A percentile compares a stretch with the other conserved stretches of the same genome.
Evolutionary conservation across 35 echinoderm and acorn worm genomes (phyloP).

Genomic region (Lytechinus pictus): DNA sequence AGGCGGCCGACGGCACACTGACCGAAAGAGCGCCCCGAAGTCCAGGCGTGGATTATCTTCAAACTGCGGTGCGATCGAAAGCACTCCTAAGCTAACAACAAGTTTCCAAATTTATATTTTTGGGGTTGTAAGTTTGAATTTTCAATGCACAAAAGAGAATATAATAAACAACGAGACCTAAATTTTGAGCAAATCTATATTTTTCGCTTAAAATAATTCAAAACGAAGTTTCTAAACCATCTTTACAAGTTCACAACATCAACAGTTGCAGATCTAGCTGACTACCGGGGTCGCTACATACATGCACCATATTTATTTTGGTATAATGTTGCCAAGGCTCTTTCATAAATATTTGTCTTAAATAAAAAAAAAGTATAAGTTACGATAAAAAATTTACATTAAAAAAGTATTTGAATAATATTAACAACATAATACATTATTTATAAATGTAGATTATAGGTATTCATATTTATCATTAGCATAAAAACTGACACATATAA

Average conservation of each 20-base stretch:
- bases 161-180: too few species aligned
- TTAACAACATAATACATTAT: background rate
- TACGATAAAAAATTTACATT: too few species aligned
- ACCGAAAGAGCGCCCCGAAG: background rate
- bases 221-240: too few species aligned
- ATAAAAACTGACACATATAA: background rate
- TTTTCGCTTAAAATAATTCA: too few species aligned
- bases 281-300: background rate
- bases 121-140: background rate
- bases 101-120: background rate
- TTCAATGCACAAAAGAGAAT: too few species aligned
- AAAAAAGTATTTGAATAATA: too few species aligned
- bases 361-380: background rate
- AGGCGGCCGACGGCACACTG: background rate
- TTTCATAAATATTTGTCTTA: background rate
- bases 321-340: slow-evolving; percentile 49
- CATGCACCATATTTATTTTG: background rate
- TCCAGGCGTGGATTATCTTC: background rate
- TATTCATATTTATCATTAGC: background rate
- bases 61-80: background rate
- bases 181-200: too few species aligned
- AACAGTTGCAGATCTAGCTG: background rate
- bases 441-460: background rate
- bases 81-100: background rate
- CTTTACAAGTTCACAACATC: too few species aligned